Evolutionary conservation across 2,797 vertebrate genomes (phyloP).

Genomic region (Rhynchonycteris naso): DNA sequence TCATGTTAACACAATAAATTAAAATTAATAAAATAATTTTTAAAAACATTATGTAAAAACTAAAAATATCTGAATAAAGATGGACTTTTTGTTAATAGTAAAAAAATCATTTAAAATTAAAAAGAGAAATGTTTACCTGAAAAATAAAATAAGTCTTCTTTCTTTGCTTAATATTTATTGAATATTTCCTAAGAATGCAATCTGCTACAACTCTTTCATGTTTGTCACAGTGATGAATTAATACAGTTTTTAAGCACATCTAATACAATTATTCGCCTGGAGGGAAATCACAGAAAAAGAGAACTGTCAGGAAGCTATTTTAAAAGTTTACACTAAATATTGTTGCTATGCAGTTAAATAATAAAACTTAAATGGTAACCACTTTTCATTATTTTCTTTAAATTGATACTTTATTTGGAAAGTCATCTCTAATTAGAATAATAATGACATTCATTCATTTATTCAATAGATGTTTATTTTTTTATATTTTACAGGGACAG

Average conservation of each 20-base stretch:
- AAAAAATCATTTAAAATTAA: too few relatives aligned
- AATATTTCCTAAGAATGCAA: constrained; percentile 3
- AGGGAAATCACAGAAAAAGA: constrained; percentile 48
- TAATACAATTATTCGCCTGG: constrained; percentile 47
- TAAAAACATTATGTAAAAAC: too few relatives aligned
- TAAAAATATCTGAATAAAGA: too few relatives aligned
- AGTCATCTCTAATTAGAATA: not conserved
- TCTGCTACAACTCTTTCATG: constrained; percentile 18
- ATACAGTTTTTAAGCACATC: not conserved
- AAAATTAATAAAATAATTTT: too few relatives aligned
- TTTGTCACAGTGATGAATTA: constrained; percentile 31
- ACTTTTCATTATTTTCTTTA: constrained; percentile 9
- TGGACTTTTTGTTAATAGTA: too few relatives aligned
- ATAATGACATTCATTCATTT: not conserved
- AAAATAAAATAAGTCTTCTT: not conserved
- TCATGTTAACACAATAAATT: too few relatives aligned
- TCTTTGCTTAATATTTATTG: constrained; percentile 33
- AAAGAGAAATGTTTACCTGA: too few relatives aligned
- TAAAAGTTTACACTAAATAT: not conserved
- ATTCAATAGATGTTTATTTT: too few relatives aligned
- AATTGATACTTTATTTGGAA: not conserved
- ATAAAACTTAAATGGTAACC: not conserved
- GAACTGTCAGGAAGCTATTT: constrained; percentile 18
- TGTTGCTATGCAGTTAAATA: not conserved
- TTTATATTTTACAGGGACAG: too few relatives aligned